Evolutionary conservation across 2,888 invertebrate species (phyloP), one percentile per base, ranked within the genome.

Genomic region (Mimas tiliae): DNA sequence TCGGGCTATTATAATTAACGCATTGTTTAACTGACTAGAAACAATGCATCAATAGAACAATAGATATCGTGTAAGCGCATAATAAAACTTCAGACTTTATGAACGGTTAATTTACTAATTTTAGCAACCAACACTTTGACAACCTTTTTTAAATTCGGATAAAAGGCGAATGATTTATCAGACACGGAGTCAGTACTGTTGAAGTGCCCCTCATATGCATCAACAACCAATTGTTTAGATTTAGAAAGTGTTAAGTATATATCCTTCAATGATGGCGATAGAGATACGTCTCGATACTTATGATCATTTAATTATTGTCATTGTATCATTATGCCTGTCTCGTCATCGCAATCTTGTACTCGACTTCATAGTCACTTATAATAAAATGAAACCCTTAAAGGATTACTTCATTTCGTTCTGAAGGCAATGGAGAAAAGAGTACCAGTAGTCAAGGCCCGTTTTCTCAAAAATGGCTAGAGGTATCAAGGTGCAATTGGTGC

Each of bases 41-140:
- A 63, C 42, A 62, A 47, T 47, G 19, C 52, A 53, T 63, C 45
- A 65, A 47, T 53, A 45, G 42, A 53, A 47, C 65, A 62, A 63
- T 65, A 45, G 48, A 50, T 47, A 65, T 51, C 47, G 50, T 55
- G 34, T 47, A 27, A 45, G 38, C 38, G 58, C 19, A 58, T 58
- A 58, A 38, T 58, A 42, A 58, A 38, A 58, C 12, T 50, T n/a
- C 19, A 42, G 58, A 42, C 7, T 38, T 58, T 58, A 42, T 21
- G 58, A 38, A 12, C 42, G 38, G 21, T 8, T 12, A 21, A 12
- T 42, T 42, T 42, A 58, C 19, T 19, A 19, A 58, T 55, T 55
- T 55, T 38, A 55, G 55, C 34, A 34, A 16, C 34, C 16, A 9
- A n/a, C 16, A 53, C 34, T 3, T n/a, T 38, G 2, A 38, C 33